Evolutionary conservation across 2,113 vertebrate genomes (phyloP).

Genomic region (Oryzias melastigma): DNA sequence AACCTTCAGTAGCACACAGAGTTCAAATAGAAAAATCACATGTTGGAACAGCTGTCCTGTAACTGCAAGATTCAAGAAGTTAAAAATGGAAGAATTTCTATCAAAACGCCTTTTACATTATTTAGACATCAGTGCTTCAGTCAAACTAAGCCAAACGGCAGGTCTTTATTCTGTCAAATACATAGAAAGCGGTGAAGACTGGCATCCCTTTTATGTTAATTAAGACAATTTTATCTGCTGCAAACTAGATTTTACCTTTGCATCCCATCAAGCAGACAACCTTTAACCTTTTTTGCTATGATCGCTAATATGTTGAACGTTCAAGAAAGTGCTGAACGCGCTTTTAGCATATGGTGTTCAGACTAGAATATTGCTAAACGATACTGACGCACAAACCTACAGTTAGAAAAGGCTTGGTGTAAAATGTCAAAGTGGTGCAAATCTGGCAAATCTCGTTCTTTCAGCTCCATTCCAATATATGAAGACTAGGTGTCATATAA

Average conservation of each 20-base stretch:
- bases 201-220: slow-evolving; percentile 64
- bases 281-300: slow-evolving; percentile 34
- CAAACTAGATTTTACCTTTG: slow-evolving; percentile 57
- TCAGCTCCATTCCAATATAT: too few relatives aligned
- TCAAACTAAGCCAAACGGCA: slow-evolving; percentile 44
- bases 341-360: too few relatives aligned
- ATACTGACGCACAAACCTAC: too few relatives aligned
- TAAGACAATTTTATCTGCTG: slow-evolving; percentile 58
- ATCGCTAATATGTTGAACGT: too few relatives aligned
- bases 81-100: not conserved
- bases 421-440: too few relatives aligned
- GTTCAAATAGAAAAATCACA: not conserved
- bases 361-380: too few relatives aligned
- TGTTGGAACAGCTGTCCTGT: not conserved
- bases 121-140: slow-evolving; percentile 17
- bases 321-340: too few relatives aligned
- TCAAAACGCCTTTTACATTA: slow-evolving; percentile 5
- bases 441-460: too few relatives aligned
- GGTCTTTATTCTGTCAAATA: slow-evolving; percentile 47
- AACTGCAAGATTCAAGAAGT: not conserved
- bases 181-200: slow-evolving; percentile 54
- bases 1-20: slow-evolving; percentile 1
- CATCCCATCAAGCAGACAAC: slow-evolving; percentile 58
- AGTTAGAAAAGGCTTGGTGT: too few relatives aligned
- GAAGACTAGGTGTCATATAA: too few relatives aligned